phyloP scores from a whole-genome alignment of 2,797 vertebrate species.

The Cynopterus sphinx region DNA sequence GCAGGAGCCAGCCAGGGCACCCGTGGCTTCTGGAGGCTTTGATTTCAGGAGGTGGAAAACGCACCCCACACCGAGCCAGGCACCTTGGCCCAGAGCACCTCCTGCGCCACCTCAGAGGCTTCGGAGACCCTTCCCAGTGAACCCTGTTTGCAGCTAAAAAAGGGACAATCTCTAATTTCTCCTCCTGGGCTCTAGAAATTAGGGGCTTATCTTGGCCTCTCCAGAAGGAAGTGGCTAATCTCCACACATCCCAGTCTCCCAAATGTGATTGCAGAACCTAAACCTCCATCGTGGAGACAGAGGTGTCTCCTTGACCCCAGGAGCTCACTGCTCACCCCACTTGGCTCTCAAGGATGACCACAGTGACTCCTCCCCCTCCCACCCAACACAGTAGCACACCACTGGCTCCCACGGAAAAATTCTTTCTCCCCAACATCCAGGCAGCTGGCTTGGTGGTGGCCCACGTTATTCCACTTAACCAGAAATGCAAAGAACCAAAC shows the following conservation, averaged over 20 bases:
- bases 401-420: fast-evolving
- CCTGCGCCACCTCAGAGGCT: fast-evolving
- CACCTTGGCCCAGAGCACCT: fast-evolving
- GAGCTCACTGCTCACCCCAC: not conserved
- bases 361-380: fast-evolving
- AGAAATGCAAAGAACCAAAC: not conserved
- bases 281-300: fast-evolving
- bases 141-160: not conserved
- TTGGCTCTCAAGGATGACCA: not conserved
- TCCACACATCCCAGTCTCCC: not conserved
- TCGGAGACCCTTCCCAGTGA: not conserved
- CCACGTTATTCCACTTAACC: not conserved
- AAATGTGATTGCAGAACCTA: not conserved
- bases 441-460: fast-evolving
- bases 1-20: fast-evolving
- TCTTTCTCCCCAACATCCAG: fast-evolving
- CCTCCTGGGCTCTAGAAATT: not conserved
- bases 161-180: not conserved
- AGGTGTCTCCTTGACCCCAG: not conserved
- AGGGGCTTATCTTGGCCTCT: not conserved
- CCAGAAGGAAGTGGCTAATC: not conserved
- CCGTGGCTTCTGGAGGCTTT: not conserved
- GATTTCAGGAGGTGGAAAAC: not conserved
- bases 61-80: not conserved
- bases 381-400: no score